Percentiles rank a stretch among this genome's conserved stretches.
Conservation (phyloP, 2,888 invertebrate species). For the Nephrocerus scutellatus region DNA sequence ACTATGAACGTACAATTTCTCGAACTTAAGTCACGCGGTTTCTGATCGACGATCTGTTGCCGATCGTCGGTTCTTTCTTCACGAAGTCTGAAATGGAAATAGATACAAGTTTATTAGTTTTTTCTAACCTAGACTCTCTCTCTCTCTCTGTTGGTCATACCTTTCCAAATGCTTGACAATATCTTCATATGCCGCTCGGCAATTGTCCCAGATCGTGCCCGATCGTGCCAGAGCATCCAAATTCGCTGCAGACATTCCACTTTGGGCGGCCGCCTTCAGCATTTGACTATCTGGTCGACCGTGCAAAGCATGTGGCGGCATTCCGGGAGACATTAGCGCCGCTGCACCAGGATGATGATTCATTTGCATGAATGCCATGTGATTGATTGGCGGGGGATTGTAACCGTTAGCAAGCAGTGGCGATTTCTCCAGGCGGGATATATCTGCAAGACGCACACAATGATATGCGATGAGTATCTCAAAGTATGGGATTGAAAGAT, state of each 20-base stretch:
- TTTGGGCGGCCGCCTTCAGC: conserved; percentile 69
- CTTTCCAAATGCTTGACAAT: conserved; percentile 92
- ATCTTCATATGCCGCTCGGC: conserved; percentile 89
- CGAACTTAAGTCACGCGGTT: conserved; percentile 78
- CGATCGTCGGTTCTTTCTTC: conserved; percentile 83
- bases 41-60: conserved; percentile 75
- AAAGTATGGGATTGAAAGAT: not conserved
- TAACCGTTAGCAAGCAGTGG: conserved; percentile 88
- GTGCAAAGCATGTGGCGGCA: conserved; percentile 75
- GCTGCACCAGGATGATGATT: conserved; percentile 68
- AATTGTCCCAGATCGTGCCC: conserved; percentile 92
- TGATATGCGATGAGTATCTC: not conserved
- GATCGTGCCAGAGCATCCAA: conserved; percentile 88
- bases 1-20: conserved; percentile 80
- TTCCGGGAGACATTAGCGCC: conserved; percentile 82
- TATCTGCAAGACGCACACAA: conserved; percentile 68
- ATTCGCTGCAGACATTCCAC: conserved; percentile 62
- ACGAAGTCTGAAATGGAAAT: conserved; percentile 58
- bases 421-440: conserved; percentile 84
- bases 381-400: conserved; percentile 87
- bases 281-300: conserved; percentile 63
- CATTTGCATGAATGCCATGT: conserved; percentile 92
- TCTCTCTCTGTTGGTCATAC: too few relatives aligned
- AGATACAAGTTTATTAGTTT: conserved; percentile 3
- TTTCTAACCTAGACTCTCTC: conserved; percentile 20